Evolutionary conservation across 2,888 invertebrate genomes (phyloP).

Genomic region (Caenorhabditis sp.): DNA sequence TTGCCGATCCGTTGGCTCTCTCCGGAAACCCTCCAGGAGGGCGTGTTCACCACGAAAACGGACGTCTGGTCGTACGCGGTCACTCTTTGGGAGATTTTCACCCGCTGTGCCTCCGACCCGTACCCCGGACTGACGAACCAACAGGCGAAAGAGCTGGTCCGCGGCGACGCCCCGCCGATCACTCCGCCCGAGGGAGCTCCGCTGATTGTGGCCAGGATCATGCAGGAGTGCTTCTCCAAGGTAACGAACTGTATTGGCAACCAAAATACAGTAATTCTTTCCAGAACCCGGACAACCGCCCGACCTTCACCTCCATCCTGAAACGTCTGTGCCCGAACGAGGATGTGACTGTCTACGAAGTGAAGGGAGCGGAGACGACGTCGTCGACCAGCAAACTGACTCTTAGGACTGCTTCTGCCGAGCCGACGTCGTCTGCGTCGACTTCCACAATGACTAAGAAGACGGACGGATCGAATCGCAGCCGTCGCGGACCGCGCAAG

Average conservation of each 20-base stretch:
- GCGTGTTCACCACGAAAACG: conserved; percentile 66
- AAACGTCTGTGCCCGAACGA: conserved; percentile 35
- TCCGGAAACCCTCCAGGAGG: conserved; percentile 63
- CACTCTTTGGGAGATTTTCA: conserved; percentile 66
- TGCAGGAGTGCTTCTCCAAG: conserved; percentile 53
- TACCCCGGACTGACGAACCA: conserved; percentile 61
- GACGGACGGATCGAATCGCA: too few relatives aligned
- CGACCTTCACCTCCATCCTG: conserved; percentile 26
- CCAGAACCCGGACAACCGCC: conserved; percentile 34
- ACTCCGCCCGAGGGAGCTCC: conserved; percentile 46
- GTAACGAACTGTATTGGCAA: background rate
- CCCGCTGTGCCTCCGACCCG: conserved; percentile 58
- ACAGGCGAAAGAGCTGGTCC: conserved; percentile 52
- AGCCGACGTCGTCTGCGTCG: background rate
- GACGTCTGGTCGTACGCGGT: conserved; percentile 69
- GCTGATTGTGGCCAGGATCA: conserved; percentile 23
- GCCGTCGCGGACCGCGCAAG: too few relatives aligned
- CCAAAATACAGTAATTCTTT: background rate
- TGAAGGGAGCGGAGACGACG: background rate
- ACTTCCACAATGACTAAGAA: too few relatives aligned
- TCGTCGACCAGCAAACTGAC: background rate
- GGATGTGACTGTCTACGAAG: conserved; percentile 16
- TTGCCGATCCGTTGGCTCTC: conserved; percentile 70
- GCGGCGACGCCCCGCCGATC: conserved; percentile 22
- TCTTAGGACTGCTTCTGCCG: background rate